Conservation (phyloP, 2,113 vertebrate species). For the Catharus fuscescens region DNA sequence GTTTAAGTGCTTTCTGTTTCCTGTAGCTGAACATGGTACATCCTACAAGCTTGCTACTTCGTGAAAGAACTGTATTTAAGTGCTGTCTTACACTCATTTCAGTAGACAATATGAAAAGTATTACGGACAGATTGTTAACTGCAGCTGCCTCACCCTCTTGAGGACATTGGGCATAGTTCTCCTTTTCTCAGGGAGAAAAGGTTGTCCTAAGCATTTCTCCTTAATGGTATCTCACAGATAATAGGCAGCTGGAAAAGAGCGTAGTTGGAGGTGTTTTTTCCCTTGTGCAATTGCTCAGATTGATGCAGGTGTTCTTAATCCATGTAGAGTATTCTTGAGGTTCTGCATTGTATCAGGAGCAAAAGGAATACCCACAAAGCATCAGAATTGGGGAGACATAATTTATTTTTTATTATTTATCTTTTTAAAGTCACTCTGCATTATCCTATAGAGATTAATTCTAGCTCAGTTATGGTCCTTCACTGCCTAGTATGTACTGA, state of each 20-base stretch:
- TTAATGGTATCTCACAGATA: not conserved
- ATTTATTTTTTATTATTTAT: not conserved
- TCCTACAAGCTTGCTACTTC: not conserved
- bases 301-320: not conserved
- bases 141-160: not conserved
- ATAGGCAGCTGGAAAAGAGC: not conserved
- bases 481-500: not conserved
- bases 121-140: not conserved
- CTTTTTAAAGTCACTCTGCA: not conserved
- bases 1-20: not conserved
- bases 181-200: not conserved
- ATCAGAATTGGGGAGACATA: not conserved
- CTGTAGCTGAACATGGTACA: not conserved
- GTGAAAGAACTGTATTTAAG: not conserved
- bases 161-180: not conserved
- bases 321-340: not conserved
- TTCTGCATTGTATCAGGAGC: not conserved
- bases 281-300: not conserved
- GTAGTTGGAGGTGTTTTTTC: not conserved
- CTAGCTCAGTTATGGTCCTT: not conserved
- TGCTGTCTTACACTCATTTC: not conserved
- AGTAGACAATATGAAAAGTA: not conserved
- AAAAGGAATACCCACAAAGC: not conserved
- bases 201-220: not conserved
- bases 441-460: not conserved